A percentile compares a stretch with the other conserved stretches of the same genome.
phyloP scores from a whole-genome alignment of 2,888 invertebrate genomes.

The Cerastis rubricosa region DNA sequence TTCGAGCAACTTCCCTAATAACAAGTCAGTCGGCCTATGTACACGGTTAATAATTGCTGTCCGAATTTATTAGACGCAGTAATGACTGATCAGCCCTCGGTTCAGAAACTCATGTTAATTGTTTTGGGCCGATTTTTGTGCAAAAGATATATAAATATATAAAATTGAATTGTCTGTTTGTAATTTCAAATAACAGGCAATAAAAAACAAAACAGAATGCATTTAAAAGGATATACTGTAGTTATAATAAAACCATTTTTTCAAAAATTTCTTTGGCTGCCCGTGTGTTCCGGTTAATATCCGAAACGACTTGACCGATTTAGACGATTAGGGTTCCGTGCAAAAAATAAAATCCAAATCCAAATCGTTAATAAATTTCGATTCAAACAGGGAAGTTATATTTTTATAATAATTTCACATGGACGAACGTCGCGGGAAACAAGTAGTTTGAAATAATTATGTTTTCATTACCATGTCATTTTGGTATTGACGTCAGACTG shows the following conservation, averaged over 20 bases:
- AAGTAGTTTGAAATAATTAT: neutral
- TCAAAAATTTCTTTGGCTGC: neutral
- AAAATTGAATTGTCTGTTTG: neutral
- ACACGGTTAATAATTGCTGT: conserved; percentile 47
- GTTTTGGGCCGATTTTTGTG: neutral
- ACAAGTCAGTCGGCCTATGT: conserved; percentile 52
- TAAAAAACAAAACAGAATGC: no score
- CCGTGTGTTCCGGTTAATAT: neutral
- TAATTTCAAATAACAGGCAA: neutral
- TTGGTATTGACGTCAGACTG: neutral
- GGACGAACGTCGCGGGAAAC: neutral
- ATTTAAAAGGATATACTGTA: no score
- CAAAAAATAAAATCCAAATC: neutral
- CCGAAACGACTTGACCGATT: neutral
- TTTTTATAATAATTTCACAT: neutral
- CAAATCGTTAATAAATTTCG: neutral
- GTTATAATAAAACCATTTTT: neutral
- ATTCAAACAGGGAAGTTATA: neutral
- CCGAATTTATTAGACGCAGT: conserved; percentile 19
- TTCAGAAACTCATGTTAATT: neutral
- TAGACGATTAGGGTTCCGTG: neutral
- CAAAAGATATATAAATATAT: neutral
- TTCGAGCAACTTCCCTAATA: conserved; percentile 51
- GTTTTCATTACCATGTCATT: neutral
- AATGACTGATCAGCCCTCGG: conserved; percentile 21